Evolutionary conservation across 2,888 invertebrate species (phyloP).

Genomic region (Phortica magna): DNA sequence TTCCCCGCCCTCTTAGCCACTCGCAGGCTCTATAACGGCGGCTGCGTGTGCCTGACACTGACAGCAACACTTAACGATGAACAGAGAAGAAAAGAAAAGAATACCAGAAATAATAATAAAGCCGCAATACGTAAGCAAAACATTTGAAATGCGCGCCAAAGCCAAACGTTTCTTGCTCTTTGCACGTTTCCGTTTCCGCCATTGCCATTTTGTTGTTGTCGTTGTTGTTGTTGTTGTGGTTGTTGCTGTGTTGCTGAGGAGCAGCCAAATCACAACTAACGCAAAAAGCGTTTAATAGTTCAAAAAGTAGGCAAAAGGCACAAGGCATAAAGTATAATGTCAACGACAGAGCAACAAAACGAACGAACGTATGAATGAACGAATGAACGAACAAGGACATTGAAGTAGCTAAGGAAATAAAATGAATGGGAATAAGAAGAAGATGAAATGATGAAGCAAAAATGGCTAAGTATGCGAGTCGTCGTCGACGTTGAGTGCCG

Average conservation of each 20-base stretch:
- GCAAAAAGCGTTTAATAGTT: slow-evolving; percentile 60
- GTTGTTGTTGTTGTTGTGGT: slow-evolving; percentile 7
- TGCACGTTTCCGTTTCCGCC: slow-evolving; percentile 18
- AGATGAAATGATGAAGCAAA: neutral
- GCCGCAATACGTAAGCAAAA: neutral
- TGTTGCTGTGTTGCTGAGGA: slow-evolving; percentile 17
- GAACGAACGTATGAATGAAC: neutral
- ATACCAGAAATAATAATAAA: slow-evolving; percentile 6
- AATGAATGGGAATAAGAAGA: neutral
- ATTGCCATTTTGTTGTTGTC: slow-evolving; percentile 3
- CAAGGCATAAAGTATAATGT: slow-evolving; percentile 22
- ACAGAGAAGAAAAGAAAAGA: neutral
- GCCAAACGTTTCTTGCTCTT: slow-evolving; percentile 3
- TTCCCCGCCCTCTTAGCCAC: too few species aligned
- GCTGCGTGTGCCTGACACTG: neutral
- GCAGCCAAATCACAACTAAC: neutral
- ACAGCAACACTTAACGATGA: neutral
- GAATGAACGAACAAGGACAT: slow-evolving; percentile 2
- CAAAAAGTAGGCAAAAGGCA: slow-evolving; percentile 43
- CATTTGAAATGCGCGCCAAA: neutral
- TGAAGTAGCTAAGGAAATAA: slow-evolving; percentile 19
- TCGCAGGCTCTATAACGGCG: neutral
- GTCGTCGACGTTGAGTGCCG: neutral
- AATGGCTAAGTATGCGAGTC: neutral
- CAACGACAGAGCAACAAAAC: neutral